Conservation (phyloP, 2,888 invertebrate genomes). For the Drosophila antonietae region DNA sequence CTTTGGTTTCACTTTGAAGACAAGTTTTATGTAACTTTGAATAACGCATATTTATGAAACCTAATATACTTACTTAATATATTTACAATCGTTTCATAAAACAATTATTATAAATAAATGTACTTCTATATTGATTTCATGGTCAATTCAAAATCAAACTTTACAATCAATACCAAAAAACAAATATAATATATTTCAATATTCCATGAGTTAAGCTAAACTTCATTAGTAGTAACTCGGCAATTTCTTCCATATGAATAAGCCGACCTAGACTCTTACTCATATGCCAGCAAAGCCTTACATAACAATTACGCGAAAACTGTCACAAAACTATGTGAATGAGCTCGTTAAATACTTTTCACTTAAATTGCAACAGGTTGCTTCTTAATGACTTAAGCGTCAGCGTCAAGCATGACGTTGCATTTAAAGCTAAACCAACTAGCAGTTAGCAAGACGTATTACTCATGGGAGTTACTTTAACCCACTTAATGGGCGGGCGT, state of each 20-base stretch:
- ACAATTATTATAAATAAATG: not conserved
- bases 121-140: not conserved
- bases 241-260: not conserved
- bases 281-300: constrained; percentile 33
- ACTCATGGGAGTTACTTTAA: constrained; percentile 53
- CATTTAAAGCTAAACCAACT: not conserved
- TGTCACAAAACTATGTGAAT: constrained; percentile 9
- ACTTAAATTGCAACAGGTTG: constrained; percentile 7
- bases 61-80: too few species aligned
- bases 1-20: not conserved
- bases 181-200: not conserved
- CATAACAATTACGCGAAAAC: not conserved
- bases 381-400: not conserved
- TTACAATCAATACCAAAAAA: too few species aligned
- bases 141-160: too few species aligned
- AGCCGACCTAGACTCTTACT: constrained; percentile 12
- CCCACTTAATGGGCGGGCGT: constrained; percentile 40
- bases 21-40: not conserved
- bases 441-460: constrained; percentile 18
- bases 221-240: not conserved
- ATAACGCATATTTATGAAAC: too few species aligned
- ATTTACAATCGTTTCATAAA: not conserved
- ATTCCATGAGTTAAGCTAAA: not conserved
- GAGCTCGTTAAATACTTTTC: not conserved
- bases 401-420: constrained; percentile 18